Conservation (phyloP, 2,888 invertebrate genomes). For the Plebejus melissa region DNA sequence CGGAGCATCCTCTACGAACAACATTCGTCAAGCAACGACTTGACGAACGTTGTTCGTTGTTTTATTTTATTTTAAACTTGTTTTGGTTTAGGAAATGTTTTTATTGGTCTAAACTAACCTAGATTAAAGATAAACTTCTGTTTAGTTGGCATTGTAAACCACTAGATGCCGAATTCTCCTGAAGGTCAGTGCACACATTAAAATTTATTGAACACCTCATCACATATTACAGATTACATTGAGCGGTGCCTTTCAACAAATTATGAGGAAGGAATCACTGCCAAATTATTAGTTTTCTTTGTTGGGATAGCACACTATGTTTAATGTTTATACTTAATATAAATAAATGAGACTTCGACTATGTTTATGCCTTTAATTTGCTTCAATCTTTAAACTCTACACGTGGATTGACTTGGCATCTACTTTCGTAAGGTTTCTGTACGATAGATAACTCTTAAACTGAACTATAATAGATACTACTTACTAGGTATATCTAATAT, state of each 20-base stretch:
- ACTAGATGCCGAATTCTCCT: background rate
- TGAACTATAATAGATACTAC: too few species aligned
- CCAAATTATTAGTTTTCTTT: background rate
- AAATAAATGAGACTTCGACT: too few species aligned
- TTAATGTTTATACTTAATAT: background rate
- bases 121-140: background rate
- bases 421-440: too few species aligned
- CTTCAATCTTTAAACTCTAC: background rate
- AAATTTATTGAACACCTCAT: background rate
- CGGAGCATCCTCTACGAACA: too few species aligned
- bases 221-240: background rate
- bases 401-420: background rate
- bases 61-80: background rate
- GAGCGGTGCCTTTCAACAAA: background rate
- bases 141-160: background rate
- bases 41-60: too few species aligned
- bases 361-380: background rate
- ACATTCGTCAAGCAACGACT: too few species aligned
- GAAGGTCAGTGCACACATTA: background rate
- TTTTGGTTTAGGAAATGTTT: background rate
- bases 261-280: background rate
- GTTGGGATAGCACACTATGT: background rate
- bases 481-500: too few species aligned
- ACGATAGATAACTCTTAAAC: too few species aligned
- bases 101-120: background rate